Conservation (phyloP, 2,113 vertebrate species). For the Nansenia antarctica region DNA sequence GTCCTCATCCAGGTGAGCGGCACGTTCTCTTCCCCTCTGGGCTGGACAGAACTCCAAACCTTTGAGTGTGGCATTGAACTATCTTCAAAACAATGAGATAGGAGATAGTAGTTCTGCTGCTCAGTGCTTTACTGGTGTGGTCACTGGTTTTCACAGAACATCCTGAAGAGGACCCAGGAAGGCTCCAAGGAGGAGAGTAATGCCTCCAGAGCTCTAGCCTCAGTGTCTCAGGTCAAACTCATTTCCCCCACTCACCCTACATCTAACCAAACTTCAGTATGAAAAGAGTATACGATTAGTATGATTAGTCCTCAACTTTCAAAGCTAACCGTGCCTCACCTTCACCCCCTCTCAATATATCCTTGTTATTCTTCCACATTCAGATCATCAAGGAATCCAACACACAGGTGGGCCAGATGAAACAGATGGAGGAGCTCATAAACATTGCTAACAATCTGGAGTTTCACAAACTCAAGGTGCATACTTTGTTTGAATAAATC, state of each 20-base stretch:
- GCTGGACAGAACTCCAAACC: neutral
- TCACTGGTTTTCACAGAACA: constrained; percentile 62
- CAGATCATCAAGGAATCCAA: constrained; percentile 80
- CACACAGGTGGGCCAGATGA: constrained; percentile 79
- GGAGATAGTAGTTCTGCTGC: neutral
- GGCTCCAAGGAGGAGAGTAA: constrained; percentile 69
- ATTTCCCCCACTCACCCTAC: neutral
- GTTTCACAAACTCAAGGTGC: constrained; percentile 80
- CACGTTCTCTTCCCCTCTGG: neutral
- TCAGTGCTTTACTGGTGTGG: neutral
- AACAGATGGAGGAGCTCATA: constrained; percentile 80
- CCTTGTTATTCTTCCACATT: neutral
- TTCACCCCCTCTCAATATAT: too few relatives aligned
- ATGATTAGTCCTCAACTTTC: neutral
- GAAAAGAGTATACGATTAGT: too few relatives aligned
- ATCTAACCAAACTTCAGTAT: neutral
- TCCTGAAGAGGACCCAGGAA: constrained; percentile 72
- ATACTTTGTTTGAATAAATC: too few relatives aligned
- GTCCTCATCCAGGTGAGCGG: constrained; percentile 76
- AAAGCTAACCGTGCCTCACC: neutral
- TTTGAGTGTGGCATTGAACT: too few relatives aligned
- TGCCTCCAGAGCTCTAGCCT: constrained; percentile 69
- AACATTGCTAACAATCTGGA: constrained; percentile 72
- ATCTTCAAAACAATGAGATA: neutral
- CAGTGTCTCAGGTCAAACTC: constrained; percentile 53